Evolutionary conservation across 2,888 invertebrate genomes (phyloP), one percentile per base, ranked within the genome.

Genomic region (Limulus polyphemus): DNA sequence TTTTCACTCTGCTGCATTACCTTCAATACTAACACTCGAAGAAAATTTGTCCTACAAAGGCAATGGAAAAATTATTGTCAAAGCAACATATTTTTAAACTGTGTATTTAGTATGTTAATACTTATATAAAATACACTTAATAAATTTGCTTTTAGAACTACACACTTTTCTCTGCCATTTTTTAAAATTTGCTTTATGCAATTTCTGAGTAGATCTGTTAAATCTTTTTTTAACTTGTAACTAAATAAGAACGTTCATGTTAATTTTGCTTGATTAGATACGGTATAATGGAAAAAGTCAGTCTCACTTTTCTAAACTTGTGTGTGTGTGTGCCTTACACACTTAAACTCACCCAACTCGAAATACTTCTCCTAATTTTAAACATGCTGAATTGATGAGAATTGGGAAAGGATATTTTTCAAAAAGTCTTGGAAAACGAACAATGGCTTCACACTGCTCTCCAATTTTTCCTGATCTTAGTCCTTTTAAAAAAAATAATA

Each of bases 331-430:
- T 32, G 32, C 3, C 32, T 32, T 32, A 32, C 32, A 32, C 32
- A 32, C 32, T 32, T 1, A 32, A 32, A 71, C 76, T 73, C 76
- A 83, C 82, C 84, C 87, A 72, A 81, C 85, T 62, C 93, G 86
- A 78, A 98, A 98, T 9, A 95, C 90, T 78, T 98, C 97, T 0
- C 95, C 88, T 16, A 98, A 77, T 79, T 97, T 95, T 17, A 98
- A 77, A 69, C 97, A 86, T 0, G 97, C 94, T 0, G 97, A 92
- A 78, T 98, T 98, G 48, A 98, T 97, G 17, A 98, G 79, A 73
- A 97, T 94, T 0, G 98, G 98, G 77, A 97, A 97, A 0, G 98
- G 98, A 76, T 97, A 95, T 75, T 95, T 94, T 74, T 95, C 94
- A 77, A 98, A 95, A 0, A 98, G 80, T 49, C 89, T 83, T 0